A percentile compares a stretch with the other conserved stretches of the same genome.
These are phyloP conservation scores for Ochotona princeps DNA, from an alignment of 2,113 vertebrate genomes.

Conservation along the genomic window DNA sequence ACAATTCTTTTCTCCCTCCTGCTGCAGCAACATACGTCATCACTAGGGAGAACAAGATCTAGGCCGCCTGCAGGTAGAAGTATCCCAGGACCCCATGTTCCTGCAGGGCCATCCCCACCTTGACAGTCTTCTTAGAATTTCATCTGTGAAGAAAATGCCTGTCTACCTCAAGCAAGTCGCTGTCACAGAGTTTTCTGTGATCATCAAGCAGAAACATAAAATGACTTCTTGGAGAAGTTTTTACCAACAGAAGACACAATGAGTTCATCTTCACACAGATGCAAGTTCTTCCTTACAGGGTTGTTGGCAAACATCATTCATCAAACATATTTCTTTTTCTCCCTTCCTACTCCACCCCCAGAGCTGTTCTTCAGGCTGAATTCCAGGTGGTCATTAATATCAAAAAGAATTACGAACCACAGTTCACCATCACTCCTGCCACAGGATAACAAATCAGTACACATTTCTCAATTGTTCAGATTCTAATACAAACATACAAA, in stretches of 20 bases:
- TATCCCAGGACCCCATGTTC: neutral
- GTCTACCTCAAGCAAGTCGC: neutral
- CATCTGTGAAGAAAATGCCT: neutral
- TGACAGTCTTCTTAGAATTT: neutral
- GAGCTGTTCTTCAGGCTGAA: slow-evolving; percentile 44
- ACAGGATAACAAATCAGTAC: slow-evolving; percentile 17
- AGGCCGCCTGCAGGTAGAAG: neutral
- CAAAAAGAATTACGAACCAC: slow-evolving; percentile 39
- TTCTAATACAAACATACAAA: neutral
- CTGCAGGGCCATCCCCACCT: neutral
- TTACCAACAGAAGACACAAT: neutral
- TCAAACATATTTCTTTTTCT: neutral
- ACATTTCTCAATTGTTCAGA: neutral
- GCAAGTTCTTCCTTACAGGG: neutral
- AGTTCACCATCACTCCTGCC: slow-evolving; percentile 21
- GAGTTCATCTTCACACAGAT: neutral
- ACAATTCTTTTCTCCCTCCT: neutral
- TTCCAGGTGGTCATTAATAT: slow-evolving; percentile 53
- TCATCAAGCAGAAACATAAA: neutral
- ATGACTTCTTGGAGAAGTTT: slow-evolving; percentile 33
- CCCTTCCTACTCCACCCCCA: neutral
- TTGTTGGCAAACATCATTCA: neutral
- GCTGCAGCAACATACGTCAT: neutral
- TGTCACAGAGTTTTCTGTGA: slow-evolving; percentile 3
- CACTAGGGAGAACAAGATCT: neutral